These are phyloP conservation scores for Thelaira solivaga DNA, from an alignment of 2,888 invertebrate species.

Conservation along the genomic window DNA sequence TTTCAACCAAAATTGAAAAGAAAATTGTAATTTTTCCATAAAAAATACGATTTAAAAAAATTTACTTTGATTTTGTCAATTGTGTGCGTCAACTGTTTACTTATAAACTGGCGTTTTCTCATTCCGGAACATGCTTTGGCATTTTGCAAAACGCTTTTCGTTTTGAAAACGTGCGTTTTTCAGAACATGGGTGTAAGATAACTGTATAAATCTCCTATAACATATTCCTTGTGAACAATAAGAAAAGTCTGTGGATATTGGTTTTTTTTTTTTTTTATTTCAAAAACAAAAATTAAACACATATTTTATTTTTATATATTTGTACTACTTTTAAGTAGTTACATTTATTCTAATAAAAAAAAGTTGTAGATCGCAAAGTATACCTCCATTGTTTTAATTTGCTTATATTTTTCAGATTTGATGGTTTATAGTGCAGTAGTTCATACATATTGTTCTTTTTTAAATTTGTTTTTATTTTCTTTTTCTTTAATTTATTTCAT, in stretches of 20 bases:
- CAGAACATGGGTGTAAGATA: no score
- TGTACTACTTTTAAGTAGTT: conserved; percentile 23
- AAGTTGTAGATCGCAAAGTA: neutral
- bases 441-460: neutral
- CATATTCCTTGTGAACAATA: neutral
- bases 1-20: no score
- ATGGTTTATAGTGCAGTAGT: conserved; percentile 13
- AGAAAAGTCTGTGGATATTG: conserved; percentile 11
- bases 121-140: no score
- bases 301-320: neutral
- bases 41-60: no score
- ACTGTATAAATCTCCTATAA: conserved; percentile 7
- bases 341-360: conserved; percentile 25
- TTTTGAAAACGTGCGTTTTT: no score
- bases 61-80: no score
- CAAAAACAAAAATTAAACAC: neutral
- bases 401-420: neutral
- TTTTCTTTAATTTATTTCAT: neutral
- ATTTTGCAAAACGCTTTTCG: no score
- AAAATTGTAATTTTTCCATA: no score
- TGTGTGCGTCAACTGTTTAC: no score
- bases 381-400: conserved; percentile 14
- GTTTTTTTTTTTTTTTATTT: conserved; percentile 7
- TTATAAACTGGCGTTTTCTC: no score
- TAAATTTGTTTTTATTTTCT: neutral